Evolutionary conservation across 2,797 vertebrate genomes (phyloP).

Genomic region (Gambelia wislizenii): DNA sequence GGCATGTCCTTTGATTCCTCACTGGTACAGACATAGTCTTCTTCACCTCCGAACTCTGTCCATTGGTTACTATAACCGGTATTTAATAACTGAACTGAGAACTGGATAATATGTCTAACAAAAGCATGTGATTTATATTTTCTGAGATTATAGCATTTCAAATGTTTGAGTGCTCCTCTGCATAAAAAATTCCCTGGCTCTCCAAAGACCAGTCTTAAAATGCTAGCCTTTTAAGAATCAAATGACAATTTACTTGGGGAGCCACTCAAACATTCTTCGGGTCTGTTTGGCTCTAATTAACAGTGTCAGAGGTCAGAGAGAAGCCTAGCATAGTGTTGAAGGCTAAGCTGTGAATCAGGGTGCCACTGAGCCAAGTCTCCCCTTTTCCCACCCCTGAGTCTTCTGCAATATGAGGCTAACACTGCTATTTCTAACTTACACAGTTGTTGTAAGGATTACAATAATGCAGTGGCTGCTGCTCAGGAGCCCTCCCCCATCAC

Average conservation of each 20-base stretch:
- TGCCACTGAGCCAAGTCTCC: background rate
- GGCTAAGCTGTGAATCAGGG: background rate
- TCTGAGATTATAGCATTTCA: background rate
- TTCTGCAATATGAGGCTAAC: background rate
- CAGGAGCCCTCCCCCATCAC: too few relatives aligned
- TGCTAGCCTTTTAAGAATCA: background rate
- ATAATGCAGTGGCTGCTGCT: background rate
- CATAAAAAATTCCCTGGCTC: background rate
- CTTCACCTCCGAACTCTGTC: background rate
- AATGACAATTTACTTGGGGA: too few relatives aligned
- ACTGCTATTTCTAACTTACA: background rate
- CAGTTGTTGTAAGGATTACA: background rate
- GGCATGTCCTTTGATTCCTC: background rate
- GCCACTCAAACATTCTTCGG: background rate
- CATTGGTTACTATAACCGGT: background rate
- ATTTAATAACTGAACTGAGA: background rate
- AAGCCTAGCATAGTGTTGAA: background rate
- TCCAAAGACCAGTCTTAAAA: too few relatives aligned
- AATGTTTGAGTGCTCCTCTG: background rate
- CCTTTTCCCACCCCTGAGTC: background rate
- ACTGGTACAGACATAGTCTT: background rate
- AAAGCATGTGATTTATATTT: conserved; percentile 8
- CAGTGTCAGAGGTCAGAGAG: conserved; percentile 15
- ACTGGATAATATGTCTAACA: background rate
- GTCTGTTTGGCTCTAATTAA: background rate